phyloP scores from a whole-genome alignment of 2,888 invertebrate species.

The Drosophila kambysellisi region DNA sequence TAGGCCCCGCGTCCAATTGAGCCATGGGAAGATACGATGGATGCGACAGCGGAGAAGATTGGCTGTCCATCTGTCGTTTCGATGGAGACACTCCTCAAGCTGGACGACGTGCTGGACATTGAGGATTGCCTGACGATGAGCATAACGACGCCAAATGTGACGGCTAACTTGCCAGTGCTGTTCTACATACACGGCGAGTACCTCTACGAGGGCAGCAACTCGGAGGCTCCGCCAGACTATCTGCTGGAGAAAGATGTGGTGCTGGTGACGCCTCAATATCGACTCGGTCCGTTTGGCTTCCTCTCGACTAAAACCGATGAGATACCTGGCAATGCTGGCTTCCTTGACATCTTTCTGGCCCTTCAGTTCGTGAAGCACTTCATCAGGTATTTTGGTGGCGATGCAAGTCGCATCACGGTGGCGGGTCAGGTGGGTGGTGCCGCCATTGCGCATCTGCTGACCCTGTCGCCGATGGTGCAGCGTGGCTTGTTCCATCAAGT shows the following conservation, averaged over 20 bases:
- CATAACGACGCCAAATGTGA: slow-evolving; percentile 81
- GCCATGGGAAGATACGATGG: slow-evolving; percentile 82
- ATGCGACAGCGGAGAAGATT: slow-evolving; percentile 81
- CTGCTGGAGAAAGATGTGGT: slow-evolving; percentile 86
- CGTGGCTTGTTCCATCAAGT: slow-evolving; percentile 86
- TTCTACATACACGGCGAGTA: slow-evolving; percentile 85
- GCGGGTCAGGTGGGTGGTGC: slow-evolving; percentile 87
- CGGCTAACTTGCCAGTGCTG: slow-evolving; percentile 82
- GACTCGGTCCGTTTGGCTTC: slow-evolving; percentile 86
- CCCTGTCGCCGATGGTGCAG: slow-evolving; percentile 84
- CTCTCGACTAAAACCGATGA: slow-evolving; percentile 86
- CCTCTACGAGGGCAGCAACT: slow-evolving; percentile 83
- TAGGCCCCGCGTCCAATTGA: slow-evolving; percentile 82
- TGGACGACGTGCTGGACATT: slow-evolving; percentile 76
- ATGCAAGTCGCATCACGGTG: slow-evolving; percentile 85
- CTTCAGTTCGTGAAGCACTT: slow-evolving; percentile 85
- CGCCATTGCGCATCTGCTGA: slow-evolving; percentile 85
- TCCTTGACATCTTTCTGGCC: slow-evolving; percentile 86
- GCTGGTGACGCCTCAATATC: slow-evolving; percentile 86
- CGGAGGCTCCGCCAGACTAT: slow-evolving; percentile 84
- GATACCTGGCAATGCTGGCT: slow-evolving; percentile 87
- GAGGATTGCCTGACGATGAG: slow-evolving; percentile 84
- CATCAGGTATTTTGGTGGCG: slow-evolving; percentile 86
- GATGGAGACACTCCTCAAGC: slow-evolving; percentile 64
- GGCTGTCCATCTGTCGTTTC: slow-evolving; percentile 83